These are phyloP conservation scores for Ochropacha duplaris DNA, from an alignment of 2,888 invertebrate genomes.

Conservation along the genomic window DNA sequence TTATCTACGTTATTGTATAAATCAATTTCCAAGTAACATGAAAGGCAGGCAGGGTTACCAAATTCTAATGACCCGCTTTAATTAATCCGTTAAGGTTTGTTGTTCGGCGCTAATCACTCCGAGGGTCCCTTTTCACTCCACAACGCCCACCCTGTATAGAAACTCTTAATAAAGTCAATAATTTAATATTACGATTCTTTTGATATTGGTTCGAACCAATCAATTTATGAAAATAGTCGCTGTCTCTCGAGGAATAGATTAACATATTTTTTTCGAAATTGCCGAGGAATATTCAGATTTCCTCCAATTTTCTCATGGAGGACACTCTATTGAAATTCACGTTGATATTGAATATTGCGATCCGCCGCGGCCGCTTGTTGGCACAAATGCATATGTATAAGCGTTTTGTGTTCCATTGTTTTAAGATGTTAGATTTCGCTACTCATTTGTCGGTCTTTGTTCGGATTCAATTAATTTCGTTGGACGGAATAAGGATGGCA, in stretches of 20 bases:
- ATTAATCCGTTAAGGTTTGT: constrained; percentile 2
- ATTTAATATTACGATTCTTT: constrained; percentile 62
- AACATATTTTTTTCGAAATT: constrained; percentile 73
- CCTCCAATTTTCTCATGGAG: constrained; percentile 69
- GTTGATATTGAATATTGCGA: constrained; percentile 72
- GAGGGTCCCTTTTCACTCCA: constrained; percentile 1
- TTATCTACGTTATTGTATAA: not conserved
- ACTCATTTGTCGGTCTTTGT: constrained; percentile 29
- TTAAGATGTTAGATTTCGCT: constrained; percentile 24
- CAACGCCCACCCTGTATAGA: not conserved
- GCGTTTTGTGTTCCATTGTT: constrained; percentile 42
- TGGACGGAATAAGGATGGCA: not conserved
- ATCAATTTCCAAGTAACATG: not conserved
- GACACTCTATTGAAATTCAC: constrained; percentile 69
- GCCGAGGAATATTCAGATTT: constrained; percentile 75
- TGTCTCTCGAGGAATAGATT: constrained; percentile 65
- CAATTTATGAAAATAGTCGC: constrained; percentile 74
- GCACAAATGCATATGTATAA: constrained; percentile 59
- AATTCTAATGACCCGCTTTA: constrained; percentile 1
- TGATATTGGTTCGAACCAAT: constrained; percentile 68
- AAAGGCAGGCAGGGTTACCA: not conserved
- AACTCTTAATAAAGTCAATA: constrained; percentile 45
- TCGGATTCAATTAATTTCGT: constrained; percentile 21
- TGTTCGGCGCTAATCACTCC: constrained; percentile 4
- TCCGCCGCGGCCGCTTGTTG: constrained; percentile 43